These are phyloP conservation scores for Psittacula derbiana DNA, from an alignment of 2,797 vertebrate genomes.

Conservation along the genomic window DNA sequence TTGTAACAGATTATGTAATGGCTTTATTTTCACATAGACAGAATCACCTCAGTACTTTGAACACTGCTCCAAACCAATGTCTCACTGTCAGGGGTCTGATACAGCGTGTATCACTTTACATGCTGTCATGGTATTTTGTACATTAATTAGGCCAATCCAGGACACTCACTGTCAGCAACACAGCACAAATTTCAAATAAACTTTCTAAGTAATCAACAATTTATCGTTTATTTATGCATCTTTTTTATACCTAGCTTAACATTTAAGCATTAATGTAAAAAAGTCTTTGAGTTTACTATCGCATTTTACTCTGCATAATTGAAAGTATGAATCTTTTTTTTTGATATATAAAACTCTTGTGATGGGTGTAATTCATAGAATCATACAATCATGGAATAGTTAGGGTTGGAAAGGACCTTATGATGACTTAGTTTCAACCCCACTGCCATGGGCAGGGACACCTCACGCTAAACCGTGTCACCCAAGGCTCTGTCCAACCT, in stretches of 20 bases:
- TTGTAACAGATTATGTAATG: neutral
- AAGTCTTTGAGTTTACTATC: slow-evolving; percentile 22
- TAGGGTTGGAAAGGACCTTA: too few relatives aligned
- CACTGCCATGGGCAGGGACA: too few relatives aligned
- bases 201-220: slow-evolving; percentile 37
- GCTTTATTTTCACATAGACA: neutral
- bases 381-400: too few relatives aligned
- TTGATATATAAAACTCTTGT: neutral
- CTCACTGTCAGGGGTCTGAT: neutral
- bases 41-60: neutral
- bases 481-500: too few relatives aligned
- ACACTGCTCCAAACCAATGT: neutral
- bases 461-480: too few relatives aligned
- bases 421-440: too few relatives aligned
- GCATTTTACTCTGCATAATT: slow-evolving; percentile 34
- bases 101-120: neutral
- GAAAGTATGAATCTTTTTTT: neutral
- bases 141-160: slow-evolving; percentile 25
- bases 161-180: neutral
- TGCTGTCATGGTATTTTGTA: neutral
- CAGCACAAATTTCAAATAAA: slow-evolving; percentile 3
- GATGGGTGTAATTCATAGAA: neutral
- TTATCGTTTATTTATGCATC: slow-evolving; percentile 64
- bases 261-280: slow-evolving; percentile 28
- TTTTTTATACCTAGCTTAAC: slow-evolving; percentile 27